phyloP scores from a whole-genome alignment of 2,797 vertebrate species.

The Poeciliopsis presidionis region DNA sequence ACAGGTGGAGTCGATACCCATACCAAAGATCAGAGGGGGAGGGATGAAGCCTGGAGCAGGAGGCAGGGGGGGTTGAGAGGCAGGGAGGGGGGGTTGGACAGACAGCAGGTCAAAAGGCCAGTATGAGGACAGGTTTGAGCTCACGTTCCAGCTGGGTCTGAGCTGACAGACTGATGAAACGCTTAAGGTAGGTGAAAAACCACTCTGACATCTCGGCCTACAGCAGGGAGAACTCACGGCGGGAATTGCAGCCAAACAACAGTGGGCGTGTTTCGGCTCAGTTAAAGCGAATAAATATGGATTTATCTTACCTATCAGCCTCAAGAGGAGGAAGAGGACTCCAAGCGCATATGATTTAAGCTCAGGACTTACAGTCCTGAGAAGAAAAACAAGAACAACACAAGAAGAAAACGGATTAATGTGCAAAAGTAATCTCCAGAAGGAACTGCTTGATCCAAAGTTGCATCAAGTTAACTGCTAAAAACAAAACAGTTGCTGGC shows the following conservation, averaged over 20 bases:
- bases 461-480: neutral
- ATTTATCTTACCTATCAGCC: constrained; percentile 89
- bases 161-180: constrained; percentile 29
- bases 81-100: constrained; percentile 2
- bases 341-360: constrained; percentile 97
- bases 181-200: constrained; percentile 38
- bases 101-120: constrained; percentile 49
- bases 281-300: neutral
- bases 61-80: neutral
- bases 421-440: neutral
- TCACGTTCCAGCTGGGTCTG: constrained; percentile 27
- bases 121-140: constrained; percentile 35
- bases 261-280: neutral
- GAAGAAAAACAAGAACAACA: constrained; percentile 19
- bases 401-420: constrained; percentile 1
- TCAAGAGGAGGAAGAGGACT: constrained; percentile 94
- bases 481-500: neutral
- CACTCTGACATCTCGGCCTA: constrained; percentile 32
- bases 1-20: constrained; percentile 98
- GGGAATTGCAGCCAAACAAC: neutral
- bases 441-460: neutral
- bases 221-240: neutral
- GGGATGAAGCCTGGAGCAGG: constrained; percentile 92
- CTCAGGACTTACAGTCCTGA: constrained; percentile 95
- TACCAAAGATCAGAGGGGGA: constrained; percentile 96